Evolutionary conservation across 1,140 invertebrate genomes (phyloP).

Genomic region (Cyclargus thomasi): DNA sequence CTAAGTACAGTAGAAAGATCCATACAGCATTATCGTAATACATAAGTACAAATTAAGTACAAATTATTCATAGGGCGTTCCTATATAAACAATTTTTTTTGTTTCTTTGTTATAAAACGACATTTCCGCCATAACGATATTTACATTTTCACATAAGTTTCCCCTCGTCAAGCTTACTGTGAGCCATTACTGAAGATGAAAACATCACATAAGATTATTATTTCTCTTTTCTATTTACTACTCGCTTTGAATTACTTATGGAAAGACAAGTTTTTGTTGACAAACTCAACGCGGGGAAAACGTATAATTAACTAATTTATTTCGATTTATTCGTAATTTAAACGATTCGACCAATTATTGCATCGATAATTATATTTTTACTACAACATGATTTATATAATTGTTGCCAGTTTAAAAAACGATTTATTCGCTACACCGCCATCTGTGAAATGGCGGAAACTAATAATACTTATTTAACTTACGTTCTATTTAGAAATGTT

Average conservation of each 20-base stretch:
- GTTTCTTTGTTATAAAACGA: slow-evolving; percentile 18
- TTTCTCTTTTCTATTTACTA: too few species aligned
- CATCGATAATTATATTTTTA: neutral
- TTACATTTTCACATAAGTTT: slow-evolving; percentile 1
- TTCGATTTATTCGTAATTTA: neutral
- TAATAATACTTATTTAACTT: neutral
- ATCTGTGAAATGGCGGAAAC: neutral
- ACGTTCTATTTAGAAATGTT: neutral
- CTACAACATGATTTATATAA: neutral
- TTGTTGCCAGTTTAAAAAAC: neutral
- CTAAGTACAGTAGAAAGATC: neutral
- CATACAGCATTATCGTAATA: neutral
- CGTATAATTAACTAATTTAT: neutral
- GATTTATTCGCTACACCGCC: neutral
- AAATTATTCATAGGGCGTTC: neutral
- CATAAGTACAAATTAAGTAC: neutral
- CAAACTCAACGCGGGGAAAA: neutral
- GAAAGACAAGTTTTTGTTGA: neutral
- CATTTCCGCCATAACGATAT: slow-evolving; percentile 4
- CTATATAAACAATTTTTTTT: neutral
- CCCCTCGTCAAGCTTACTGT: neutral
- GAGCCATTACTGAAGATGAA: too few species aligned
- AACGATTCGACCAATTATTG: neutral
- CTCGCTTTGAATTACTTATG: neutral
- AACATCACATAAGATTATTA: neutral